Evolutionary conservation across 2,888 invertebrate genomes (phyloP), one percentile per base, ranked within the genome.

Genomic region (Miltochrista miniata): DNA sequence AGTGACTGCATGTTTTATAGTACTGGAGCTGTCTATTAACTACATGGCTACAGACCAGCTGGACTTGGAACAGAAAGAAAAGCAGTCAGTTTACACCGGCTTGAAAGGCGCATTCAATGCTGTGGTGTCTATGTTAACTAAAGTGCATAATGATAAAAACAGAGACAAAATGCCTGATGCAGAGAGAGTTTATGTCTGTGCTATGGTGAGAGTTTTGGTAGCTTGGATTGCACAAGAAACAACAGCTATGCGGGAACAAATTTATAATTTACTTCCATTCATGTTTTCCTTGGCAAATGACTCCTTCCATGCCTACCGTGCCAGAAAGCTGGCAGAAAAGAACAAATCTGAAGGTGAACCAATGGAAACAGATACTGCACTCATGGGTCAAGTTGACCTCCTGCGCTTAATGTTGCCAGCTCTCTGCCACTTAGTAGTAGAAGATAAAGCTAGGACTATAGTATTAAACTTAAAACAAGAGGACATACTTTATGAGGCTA

Each of bases 221-320:
- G 95, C 97, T n/a, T 98, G 97, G 97, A 87, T 98, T 69, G 96
- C 97, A 0, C 97, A 97, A 85, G 98, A 98, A 88, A 97, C 97
- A 0, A 95, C 96, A 1, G 96, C 97, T 0, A 95, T 97, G 95
- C 94, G 97, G 31, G 93, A 95, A 38, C 96, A 96, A 79, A 94
- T 98, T 35, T 96, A 96, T 75, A 93, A 95, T 51, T 86, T 98
- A 15, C 86, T 98, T 33, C 98, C 98, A 8, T 97, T 95, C 79
- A 94, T 98, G 76, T 93, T 98, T 51, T 93, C 94, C 38, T 82
- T 97, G 31, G 95, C 95, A 11, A 97, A 96, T 87, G 96, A 97
- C 70, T 95, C 96, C 0, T 97, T 97, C 83, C 94, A 95, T 74
- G 95, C 96, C 1, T 91, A 93, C 58, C 93, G 95, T 72, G 88